Conservation (phyloP, 2,113 vertebrate genomes). For the Marcusenius ussheri region DNA sequence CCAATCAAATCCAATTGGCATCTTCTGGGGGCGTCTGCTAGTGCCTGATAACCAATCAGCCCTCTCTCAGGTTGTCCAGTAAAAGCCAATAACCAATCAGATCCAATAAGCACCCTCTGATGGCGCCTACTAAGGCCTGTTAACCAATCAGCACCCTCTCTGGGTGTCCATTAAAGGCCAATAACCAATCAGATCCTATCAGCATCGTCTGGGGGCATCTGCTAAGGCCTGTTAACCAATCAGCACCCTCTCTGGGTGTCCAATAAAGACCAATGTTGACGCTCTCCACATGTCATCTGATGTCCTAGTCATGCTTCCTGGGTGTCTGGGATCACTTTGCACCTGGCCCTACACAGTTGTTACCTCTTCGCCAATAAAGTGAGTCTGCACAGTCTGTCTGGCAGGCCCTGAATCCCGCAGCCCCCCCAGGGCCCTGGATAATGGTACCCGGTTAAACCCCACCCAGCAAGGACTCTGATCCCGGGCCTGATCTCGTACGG, state of each 20-base stretch:
- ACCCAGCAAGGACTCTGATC: slow-evolving; percentile 38
- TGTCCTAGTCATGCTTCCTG: background rate
- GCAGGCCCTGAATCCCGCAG: background rate
- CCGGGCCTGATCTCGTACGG: slow-evolving; percentile 42
- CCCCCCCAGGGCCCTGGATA: slow-evolving; percentile 16
- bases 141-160: background rate
- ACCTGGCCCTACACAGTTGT: background rate
- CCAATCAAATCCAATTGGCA: background rate
- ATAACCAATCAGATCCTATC: background rate
- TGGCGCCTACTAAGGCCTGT: background rate
- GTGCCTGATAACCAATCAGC: background rate
- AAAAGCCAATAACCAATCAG: background rate
- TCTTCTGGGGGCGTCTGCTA: background rate
- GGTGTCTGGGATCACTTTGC: background rate
- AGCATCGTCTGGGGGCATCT: background rate
- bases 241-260: background rate
- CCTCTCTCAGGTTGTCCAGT: background rate
- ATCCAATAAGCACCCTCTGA: background rate
- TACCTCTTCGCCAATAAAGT: background rate
- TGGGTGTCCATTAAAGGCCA: background rate
- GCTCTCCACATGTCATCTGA: background rate
- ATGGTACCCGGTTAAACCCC: slow-evolving; percentile 17
- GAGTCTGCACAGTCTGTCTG: background rate
- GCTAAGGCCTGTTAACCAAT: background rate
- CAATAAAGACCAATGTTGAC: background rate